Evolutionary conservation across 2,113 vertebrate genomes (phyloP).

Genomic region (Australoheros scitulus): DNA sequence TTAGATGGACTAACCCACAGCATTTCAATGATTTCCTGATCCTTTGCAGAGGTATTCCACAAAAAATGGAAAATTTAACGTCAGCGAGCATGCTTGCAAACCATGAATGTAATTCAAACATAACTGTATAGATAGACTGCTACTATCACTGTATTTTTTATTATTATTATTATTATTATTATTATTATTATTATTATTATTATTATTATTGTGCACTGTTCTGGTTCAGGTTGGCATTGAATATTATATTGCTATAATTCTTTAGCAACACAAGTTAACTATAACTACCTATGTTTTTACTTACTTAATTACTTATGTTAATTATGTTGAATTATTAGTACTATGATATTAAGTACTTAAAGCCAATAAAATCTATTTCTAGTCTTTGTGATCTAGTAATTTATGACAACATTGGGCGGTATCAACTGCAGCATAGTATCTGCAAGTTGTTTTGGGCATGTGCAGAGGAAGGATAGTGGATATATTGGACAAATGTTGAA

Average conservation of each 20-base stretch:
- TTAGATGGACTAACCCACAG: background rate
- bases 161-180: background rate
- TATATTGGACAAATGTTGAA: background rate
- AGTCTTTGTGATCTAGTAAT: no score
- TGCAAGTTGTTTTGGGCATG: no score
- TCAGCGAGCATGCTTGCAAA: background rate
- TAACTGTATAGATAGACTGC: background rate
- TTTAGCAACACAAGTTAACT: background rate
- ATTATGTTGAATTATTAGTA: background rate
- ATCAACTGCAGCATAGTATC: no score
- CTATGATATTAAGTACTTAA: background rate
- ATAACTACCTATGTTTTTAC: no score
- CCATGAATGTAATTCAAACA: background rate
- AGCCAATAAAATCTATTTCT: background rate
- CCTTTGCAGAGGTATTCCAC: background rate
- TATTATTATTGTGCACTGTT: background rate
- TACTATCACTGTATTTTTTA: background rate
- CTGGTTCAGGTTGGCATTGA: background rate
- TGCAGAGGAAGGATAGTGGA: background rate
- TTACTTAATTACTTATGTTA: no score
- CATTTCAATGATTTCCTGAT: background rate
- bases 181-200: background rate
- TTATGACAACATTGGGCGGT: no score
- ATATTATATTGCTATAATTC: background rate
- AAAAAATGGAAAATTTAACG: background rate